Percentiles rank a stretch among this genome's conserved stretches.
Evolutionary conservation across 2,113 vertebrate genomes (phyloP).

Genomic region (Pseudois nayaur): DNA sequence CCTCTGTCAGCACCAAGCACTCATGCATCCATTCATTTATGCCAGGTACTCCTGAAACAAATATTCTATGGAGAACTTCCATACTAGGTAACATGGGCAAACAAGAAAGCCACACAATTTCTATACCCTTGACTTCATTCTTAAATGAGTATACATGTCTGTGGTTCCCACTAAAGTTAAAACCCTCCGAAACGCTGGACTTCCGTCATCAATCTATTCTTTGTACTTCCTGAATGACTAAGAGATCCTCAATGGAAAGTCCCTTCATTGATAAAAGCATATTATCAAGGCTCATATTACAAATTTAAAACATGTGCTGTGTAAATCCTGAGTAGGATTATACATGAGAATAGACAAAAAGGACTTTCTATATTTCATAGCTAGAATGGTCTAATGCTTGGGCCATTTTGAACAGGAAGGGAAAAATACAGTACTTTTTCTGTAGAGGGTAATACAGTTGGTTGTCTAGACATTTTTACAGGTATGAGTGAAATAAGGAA

Average conservation of each 20-base stretch:
- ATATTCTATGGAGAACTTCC: neutral
- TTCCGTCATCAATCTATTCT: constrained; percentile 4
- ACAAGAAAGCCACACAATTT: neutral
- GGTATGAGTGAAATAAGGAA: neutral
- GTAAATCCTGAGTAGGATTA: neutral
- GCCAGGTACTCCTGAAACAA: neutral
- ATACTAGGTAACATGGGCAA: neutral
- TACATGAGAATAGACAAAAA: neutral
- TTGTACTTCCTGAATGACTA: neutral
- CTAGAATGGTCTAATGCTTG: neutral
- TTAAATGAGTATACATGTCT: neutral
- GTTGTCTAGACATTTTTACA: neutral
- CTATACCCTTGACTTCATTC: neutral
- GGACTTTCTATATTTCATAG: neutral
- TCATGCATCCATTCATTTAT: neutral
- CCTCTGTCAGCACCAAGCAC: neutral
- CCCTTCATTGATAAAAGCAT: constrained; percentile 49
- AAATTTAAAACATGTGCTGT: constrained; percentile 7
- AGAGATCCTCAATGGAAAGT: constrained; percentile 8
- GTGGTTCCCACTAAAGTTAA: neutral
- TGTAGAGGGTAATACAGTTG: neutral
- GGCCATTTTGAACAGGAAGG: neutral
- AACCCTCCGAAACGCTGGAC: constrained; percentile 9
- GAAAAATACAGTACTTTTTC: neutral
- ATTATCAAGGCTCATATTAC: neutral